Percentiles rank a stretch among this genome's conserved stretches.
phyloP scores from a whole-genome alignment of 2,888 invertebrate genomes.

The Cosmia pyralina region DNA sequence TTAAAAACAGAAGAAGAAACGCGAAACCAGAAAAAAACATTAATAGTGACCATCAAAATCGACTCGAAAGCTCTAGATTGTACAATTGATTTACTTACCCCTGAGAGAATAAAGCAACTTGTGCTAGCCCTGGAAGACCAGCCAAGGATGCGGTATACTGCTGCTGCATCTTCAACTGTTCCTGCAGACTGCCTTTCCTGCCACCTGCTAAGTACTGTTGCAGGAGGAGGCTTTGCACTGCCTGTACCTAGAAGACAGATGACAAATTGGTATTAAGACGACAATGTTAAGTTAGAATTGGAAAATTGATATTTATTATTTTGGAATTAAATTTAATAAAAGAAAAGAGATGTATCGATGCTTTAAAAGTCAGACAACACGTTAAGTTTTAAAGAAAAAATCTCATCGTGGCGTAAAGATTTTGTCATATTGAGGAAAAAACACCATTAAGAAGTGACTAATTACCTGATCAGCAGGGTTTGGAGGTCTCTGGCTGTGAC shows the following conservation, averaged over 20 bases:
- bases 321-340: background rate
- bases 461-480: constrained; percentile 87
- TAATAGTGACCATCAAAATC: background rate
- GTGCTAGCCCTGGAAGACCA: constrained; percentile 84
- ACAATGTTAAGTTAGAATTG: too few relatives aligned
- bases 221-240: constrained; percentile 87
- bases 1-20: background rate
- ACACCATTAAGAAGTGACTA: background rate
- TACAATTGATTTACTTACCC: constrained; percentile 74
- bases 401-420: background rate
- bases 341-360: background rate
- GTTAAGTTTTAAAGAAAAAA: background rate
- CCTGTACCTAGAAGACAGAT: constrained; percentile 80
- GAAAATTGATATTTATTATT: background rate
- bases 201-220: constrained; percentile 88
- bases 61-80: background rate
- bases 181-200: constrained; percentile 84
- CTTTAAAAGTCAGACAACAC: background rate
- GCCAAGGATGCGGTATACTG: constrained; percentile 87
- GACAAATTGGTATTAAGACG: background rate
- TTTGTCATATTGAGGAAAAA: background rate
- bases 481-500: constrained; percentile 83
- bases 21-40: background rate
- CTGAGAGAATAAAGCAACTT: constrained; percentile 87
- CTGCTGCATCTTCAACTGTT: constrained; percentile 87